Evolutionary conservation across 2,888 invertebrate genomes (phyloP), one percentile per base, ranked within the genome.

Genomic region (Epistrophe eligans): DNA sequence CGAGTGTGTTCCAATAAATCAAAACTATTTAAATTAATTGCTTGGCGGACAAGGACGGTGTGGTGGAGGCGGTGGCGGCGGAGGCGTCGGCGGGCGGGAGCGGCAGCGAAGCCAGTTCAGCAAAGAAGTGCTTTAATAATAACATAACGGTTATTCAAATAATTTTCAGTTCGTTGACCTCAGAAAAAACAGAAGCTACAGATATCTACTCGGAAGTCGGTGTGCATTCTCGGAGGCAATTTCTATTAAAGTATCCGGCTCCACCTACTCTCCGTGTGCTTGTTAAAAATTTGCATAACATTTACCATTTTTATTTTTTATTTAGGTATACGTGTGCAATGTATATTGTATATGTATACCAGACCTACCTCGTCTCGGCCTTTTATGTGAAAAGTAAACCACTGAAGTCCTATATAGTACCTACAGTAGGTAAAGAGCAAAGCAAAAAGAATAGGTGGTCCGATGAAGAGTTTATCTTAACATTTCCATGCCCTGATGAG

Each of bases 21-120:
- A 84, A 83, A 74, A 83, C 57, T 70, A 60, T 84, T 79, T 74
- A 64, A 79, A 79, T 84, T 84, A 84, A 79, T 79, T 84, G 79
- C 62, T 74, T 62, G 24, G 19, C 15, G 15, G 15, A 62, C 38
- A 43, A 24, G 24, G 62, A 24, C 19, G 38, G 13, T 1, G 38
- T 5, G 1, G 5, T 15, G 38, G 15, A 1, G 40, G 40, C 1
- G 13, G 9, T 10, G 19, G 13, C 8, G 2, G 19, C 4, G 19
- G 50, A 4, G 10, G 40, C 13, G 13, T n/a, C n/a, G n/a, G n/a
- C n/a, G n/a, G n/a, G 9, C 15, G 19, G 13, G 4, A 2, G 19
- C 4, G 19, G 50, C 8, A 10, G 40, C 13, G 13, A 60, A 73
- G n/a, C 52, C 55, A 48, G 45, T 83, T 60, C 43, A 38, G 35